Evolutionary conservation across 2,888 invertebrate genomes (phyloP), one percentile per base, ranked within the genome.

Genomic region (Disparrhopalites patrizii): DNA sequence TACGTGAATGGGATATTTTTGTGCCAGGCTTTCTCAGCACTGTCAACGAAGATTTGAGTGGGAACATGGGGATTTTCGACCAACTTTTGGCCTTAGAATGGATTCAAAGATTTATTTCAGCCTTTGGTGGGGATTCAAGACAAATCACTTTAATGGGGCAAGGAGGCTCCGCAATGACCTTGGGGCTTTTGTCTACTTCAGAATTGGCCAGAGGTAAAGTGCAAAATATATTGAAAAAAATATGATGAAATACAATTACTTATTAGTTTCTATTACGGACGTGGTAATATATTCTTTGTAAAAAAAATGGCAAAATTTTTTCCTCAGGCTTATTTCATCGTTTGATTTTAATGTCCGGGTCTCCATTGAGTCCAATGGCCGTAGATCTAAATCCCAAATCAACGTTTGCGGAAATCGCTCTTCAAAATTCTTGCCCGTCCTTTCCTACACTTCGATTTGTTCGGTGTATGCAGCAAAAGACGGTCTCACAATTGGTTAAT

Each of bases 121-220:
- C 57, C 25, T 73, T 73, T 62, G 67, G 67, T 10, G 73, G 73
- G 7, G 70, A 73, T 55, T 40, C 68, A 2, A 69, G 61, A 25
- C 70, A 71, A 69, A 56, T 73, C 3, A 72, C 73, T 0, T 31
- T 73, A 1, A 68, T 72, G 70, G 73, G 73, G 10, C 70, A 72
- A 25, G 72, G 72, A 3, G 70, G 69, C 15, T 65, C 73, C 8
- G 71, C 70, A 3, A 70, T 69, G 51, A 62, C 63, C 30, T 38
- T 72, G n/a, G 73, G 73, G n/a, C 60, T 72, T 2, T 43, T 73
- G n/a, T 62, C 69, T 0, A 72, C 73, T 1, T 69, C 73, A 1
- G 68, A 69, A 7, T 55, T 71, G 23, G 64, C 69, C 3, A 61
- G 68, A 68, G 68, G 68, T 62, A n/a, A n/a, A n/a, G n/a, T 25